Percentiles rank a stretch among this genome's conserved stretches.
Evolutionary conservation across 2,113 vertebrate species (phyloP).

Genomic region (Thalassoma bifasciatum): DNA sequence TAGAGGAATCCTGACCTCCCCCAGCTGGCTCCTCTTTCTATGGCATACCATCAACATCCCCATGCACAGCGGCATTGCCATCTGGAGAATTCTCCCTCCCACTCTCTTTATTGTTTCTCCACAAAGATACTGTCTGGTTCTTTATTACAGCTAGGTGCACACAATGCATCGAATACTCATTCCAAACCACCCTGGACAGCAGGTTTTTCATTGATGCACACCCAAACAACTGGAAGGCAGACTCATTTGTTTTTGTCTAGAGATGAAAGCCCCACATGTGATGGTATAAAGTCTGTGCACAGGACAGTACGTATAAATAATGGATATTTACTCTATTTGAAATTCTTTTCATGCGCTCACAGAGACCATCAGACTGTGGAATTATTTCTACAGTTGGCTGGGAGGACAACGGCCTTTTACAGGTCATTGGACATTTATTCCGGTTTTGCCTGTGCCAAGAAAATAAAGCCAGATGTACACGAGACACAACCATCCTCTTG

Average conservation of each 20-base stretch:
- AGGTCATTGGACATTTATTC: slow-evolving; percentile 64
- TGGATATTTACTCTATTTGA: slow-evolving; percentile 62
- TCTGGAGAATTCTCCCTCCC: slow-evolving; percentile 48
- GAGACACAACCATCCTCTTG: slow-evolving; percentile 37
- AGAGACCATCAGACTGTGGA: slow-evolving; percentile 41
- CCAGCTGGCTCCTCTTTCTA: slow-evolving; percentile 60
- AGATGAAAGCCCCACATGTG: slow-evolving; percentile 61
- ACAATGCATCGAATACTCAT: slow-evolving; percentile 17
- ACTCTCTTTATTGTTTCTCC: slow-evolving; percentile 46
- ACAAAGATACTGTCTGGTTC: slow-evolving; percentile 43
- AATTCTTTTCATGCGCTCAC: slow-evolving; percentile 61
- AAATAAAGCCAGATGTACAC: slow-evolving; percentile 52
- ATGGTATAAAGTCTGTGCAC: slow-evolving; percentile 43
- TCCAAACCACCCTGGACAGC: slow-evolving; percentile 41
- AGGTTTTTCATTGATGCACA: slow-evolving; percentile 52
- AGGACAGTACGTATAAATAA: slow-evolving; percentile 64
- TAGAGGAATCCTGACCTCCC: slow-evolving; percentile 58
- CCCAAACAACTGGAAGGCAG: slow-evolving; percentile 61
- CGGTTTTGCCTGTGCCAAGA: slow-evolving; percentile 30
- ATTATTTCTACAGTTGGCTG: slow-evolving; percentile 44
- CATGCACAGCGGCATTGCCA: slow-evolving; percentile 61
- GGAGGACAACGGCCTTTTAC: slow-evolving; percentile 45
- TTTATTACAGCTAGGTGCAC: neutral
- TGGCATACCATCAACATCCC: slow-evolving; percentile 51
- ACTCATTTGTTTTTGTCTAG: slow-evolving; percentile 60